Evolutionary conservation across 2,888 invertebrate genomes (phyloP).

Genomic region (Chydorus sphaericus): DNA sequence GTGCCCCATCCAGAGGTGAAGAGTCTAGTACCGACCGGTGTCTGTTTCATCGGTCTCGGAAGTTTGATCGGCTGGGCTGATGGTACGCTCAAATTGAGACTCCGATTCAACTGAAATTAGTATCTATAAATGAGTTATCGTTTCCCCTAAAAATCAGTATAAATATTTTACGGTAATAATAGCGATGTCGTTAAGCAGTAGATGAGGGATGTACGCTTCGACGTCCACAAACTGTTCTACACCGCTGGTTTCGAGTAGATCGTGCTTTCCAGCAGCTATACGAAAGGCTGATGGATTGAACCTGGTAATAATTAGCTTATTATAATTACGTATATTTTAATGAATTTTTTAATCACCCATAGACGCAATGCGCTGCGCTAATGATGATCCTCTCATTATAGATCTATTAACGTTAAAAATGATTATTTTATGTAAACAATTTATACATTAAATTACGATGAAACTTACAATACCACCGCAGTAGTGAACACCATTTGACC

Average conservation of each 20-base stretch:
- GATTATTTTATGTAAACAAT: not conserved
- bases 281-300: no score
- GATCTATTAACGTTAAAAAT: not conserved
- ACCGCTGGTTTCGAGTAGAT: not conserved
- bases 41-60: no score
- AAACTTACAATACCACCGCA: conserved; percentile 12
- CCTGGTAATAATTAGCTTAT: no score
- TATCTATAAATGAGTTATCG: no score
- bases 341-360: no score
- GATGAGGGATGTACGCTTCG: not conserved
- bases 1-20: conserved; percentile 39
- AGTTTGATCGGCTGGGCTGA: not conserved
- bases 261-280: not conserved
- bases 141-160: not conserved
- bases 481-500: no score
- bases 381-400: no score
- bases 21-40: conserved; percentile 23
- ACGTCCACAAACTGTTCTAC: not conserved
- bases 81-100: not conserved
- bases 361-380: conserved; percentile 9
- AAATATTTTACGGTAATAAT: not conserved
- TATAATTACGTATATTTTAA: no score
- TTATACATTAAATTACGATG: not conserved
- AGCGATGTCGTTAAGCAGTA: not conserved
- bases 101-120: not conserved